Conservation (phyloP, 2,797 vertebrate species). For the Acipenser transmontanus region DNA sequence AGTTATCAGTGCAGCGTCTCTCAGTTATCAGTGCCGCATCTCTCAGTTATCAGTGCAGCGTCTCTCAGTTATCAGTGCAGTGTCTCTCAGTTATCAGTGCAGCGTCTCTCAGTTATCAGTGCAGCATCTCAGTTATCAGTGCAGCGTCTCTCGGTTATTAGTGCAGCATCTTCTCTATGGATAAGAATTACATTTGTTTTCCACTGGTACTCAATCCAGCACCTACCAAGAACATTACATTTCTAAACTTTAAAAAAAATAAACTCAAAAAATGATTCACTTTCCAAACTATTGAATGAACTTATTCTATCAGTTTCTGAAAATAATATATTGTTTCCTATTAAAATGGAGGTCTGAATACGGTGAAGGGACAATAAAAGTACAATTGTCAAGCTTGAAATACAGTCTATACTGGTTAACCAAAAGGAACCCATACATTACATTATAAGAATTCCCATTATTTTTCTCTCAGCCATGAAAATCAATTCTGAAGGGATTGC, state of each 20-base stretch:
- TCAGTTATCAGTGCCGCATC: no score
- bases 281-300: constrained; percentile 43
- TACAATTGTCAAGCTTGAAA: constrained; percentile 89
- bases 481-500: constrained; percentile 98
- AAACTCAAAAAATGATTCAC: constrained; percentile 23
- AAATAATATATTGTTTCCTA: constrained; percentile 62
- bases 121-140: no score
- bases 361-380: constrained; percentile 74
- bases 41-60: no score
- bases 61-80: no score
- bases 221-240: background rate
- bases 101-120: no score
- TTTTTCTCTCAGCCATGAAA: constrained; percentile 97
- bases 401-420: constrained; percentile 97
- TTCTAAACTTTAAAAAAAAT: background rate
- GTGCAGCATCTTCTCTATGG: no score
- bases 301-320: constrained; percentile 61
- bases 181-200: no score
- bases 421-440: constrained; percentile 98
- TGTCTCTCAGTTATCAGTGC: no score
- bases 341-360: constrained; percentile 47
- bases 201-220: background rate
- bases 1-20: no score
- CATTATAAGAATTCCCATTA: constrained; percentile 98
- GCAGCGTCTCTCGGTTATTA: no score